phyloP scores from a whole-genome alignment of 2,888 invertebrate genomes.

The Cheilosia pagana region DNA sequence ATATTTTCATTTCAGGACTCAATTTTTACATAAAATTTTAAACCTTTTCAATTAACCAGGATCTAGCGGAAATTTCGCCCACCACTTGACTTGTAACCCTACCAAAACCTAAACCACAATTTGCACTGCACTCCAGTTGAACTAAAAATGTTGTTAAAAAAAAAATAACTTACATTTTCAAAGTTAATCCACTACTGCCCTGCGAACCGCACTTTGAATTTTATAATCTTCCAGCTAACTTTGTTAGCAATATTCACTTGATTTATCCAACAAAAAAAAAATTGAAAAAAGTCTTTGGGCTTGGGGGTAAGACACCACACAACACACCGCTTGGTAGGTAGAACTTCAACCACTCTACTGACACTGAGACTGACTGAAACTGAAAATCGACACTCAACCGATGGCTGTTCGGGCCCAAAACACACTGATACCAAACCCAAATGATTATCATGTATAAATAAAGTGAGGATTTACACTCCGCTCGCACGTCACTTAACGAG shows the following conservation, averaged over 20 bases:
- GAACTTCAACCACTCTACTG: conserved; percentile 55
- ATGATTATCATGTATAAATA: conserved; percentile 66
- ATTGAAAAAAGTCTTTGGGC: neutral
- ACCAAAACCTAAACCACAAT: neutral
- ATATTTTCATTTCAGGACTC: no score
- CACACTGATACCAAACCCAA: conserved; percentile 67
- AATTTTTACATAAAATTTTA: no score
- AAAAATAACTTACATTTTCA: conserved; percentile 23
- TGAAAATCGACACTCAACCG: conserved; percentile 59
- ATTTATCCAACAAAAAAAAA: conserved; percentile 1
- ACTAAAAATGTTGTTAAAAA: neutral
- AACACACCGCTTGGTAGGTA: conserved; percentile 18
- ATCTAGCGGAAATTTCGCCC: no score
- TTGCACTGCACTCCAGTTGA: conserved; percentile 1
- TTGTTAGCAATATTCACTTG: no score
- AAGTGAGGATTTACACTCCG: conserved; percentile 52
- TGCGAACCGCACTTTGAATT: neutral
- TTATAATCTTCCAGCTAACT: neutral
- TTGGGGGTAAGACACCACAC: conserved; percentile 20
- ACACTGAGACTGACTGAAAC: conserved; percentile 56
- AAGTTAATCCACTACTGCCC: conserved; percentile 31
- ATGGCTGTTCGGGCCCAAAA: conserved; percentile 54
- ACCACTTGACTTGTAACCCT: neutral
- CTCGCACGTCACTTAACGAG: conserved; percentile 62
- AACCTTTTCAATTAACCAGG: no score